Conservation (phyloP, 2,888 invertebrate species). For the Xestia c-nigrum region DNA sequence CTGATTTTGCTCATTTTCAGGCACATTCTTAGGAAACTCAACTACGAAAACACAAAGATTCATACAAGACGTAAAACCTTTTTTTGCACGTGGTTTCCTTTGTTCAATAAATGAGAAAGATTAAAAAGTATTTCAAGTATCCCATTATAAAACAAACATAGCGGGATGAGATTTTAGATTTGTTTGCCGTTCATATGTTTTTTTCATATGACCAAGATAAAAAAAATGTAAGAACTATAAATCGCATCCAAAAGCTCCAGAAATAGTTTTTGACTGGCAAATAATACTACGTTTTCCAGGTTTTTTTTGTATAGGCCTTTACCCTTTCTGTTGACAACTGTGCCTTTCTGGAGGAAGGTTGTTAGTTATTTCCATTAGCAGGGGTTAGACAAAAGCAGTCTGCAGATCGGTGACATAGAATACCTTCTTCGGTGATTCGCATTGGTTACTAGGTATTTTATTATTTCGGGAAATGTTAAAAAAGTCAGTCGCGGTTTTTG, state of each 20-base stretch:
- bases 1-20: neutral
- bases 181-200: neutral
- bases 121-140: neutral
- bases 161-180: neutral
- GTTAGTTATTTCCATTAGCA: neutral
- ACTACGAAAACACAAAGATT: neutral
- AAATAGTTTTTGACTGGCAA: neutral
- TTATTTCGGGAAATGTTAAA: neutral
- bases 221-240: neutral
- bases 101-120: neutral
- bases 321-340: neutral
- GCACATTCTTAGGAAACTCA: neutral
- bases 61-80: neutral
- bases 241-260: neutral
- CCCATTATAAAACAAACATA: neutral
- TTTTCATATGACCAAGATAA: neutral
- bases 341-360: neutral
- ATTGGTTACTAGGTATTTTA: neutral
- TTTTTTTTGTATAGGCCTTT: neutral
- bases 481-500: neutral
- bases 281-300: neutral
- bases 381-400: neutral
- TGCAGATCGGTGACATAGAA: neutral
- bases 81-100: neutral
- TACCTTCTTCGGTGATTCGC: neutral